Evolutionary conservation across 2,113 vertebrate genomes (phyloP), one percentile per base, ranked within the genome.

Genomic region (Serilophus lunatus): DNA sequence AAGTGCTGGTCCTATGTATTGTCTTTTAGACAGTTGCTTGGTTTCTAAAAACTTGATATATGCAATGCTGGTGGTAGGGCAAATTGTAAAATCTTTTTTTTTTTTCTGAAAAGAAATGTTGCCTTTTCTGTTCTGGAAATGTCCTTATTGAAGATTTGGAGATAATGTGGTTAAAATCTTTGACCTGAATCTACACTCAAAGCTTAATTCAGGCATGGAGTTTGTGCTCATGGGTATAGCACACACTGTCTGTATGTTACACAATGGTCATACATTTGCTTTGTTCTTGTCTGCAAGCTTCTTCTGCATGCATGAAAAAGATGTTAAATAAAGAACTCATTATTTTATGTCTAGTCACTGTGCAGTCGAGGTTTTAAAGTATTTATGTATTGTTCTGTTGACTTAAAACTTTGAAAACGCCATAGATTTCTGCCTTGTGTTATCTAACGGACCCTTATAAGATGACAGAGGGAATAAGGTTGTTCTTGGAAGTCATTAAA

Each of bases 171-270:
- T 78, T 79, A 45, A 84, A 76, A 35, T 28, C 25, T 45, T 81
- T 0, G 1, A 6, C 47, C 36, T 69, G 53, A 49, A 19, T 17
- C 45, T 57, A 0, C 12, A 4, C 49, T 17, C 28, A n/a, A 14
- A 57, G 28, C 51, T 77, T 50, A 25, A 49, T 57, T 40, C 8
- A 24, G 53, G 50, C 50, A 5, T 22, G 61, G 77, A 53, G 28
- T 22, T 2, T n/a, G 51, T 68, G 69, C 74, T 81, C 12, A 1
- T 38, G 53, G 26, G 17, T 53, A 6, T 66, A 33, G 61, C 70
- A 22, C 28, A n/a, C 29, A 2, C 40, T 86, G 13, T 44, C 60
- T 38, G 0, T 60, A 6, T 63, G 20, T 54, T 59, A 57, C 75
- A 83, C 29, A 18, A 18, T 23, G 68, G 15, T 70, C 7, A 9